Conservation (phyloP, 2,888 invertebrate genomes). For the Petrolisthes cinctipes region DNA sequence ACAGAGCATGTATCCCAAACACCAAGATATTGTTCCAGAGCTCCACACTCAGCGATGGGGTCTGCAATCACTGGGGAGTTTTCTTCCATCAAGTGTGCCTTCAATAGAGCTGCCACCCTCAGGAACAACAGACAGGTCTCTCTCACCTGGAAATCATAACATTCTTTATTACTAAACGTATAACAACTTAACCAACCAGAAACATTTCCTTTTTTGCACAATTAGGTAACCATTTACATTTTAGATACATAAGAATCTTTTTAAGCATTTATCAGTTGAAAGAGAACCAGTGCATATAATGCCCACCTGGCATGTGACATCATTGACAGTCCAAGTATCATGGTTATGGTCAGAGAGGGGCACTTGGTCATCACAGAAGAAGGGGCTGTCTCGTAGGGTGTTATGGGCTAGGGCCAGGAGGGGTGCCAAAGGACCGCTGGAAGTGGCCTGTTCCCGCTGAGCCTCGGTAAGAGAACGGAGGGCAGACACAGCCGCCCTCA, state of each 20-base stretch:
- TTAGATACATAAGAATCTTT: not conserved
- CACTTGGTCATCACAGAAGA: conserved; percentile 60
- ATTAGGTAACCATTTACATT: not conserved
- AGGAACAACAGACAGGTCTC: conserved; percentile 86
- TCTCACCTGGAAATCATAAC: conserved; percentile 74
- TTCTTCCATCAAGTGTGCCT: conserved; percentile 79
- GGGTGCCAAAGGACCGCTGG: conserved; percentile 61
- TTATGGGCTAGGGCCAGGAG: conserved; percentile 57
- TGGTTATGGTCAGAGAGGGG: conserved; percentile 41
- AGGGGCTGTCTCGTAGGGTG: conserved; percentile 56
- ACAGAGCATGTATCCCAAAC: conserved; percentile 63
- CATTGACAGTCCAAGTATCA: conserved; percentile 53
- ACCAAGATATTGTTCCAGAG: conserved; percentile 59
- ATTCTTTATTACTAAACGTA: no score
- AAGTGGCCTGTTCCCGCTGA: conserved; percentile 52
- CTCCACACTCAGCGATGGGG: conserved; percentile 62
- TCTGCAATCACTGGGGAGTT: conserved; percentile 70
- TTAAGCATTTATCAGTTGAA: not conserved
- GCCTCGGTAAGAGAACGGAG: conserved; percentile 49
- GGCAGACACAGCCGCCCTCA: conserved; percentile 57
- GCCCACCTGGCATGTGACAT: conserved; percentile 59
- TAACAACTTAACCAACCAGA: no score
- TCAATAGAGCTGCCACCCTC: conserved; percentile 84
- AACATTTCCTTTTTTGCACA: not conserved
- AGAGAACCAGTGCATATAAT: not conserved